Base-by-base conservation (phyloP, 1,140 invertebrate species). In the Zaprionus camerounensis region DNA sequence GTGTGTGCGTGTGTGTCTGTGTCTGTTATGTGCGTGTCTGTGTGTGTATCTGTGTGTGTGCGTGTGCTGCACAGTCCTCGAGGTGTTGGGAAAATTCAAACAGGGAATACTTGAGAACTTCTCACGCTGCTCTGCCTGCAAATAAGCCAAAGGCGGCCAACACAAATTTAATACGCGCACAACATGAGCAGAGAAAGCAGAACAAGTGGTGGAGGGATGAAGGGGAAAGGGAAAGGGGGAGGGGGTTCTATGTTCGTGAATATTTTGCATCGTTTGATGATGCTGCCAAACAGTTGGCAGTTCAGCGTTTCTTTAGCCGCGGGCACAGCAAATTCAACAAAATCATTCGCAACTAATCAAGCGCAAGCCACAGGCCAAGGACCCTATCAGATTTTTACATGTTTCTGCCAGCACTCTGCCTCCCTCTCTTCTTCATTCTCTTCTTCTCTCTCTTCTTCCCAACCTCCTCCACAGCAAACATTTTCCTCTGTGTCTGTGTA, bases 311-410 rank as follows among this genome's bases (percentile, higher is more conserved):
- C 44, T 7, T 57, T 17, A 4, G n/a, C 17, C 44, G 17, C 20
- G 17, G 36, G 20, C 36, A 17, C 24, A 63, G 51, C 11, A 26
- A 31, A 56, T 71, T 69, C 46, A 70, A 84, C 58, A 46, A 51
- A 79, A 71, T 86, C 79, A 86, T 86, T 86, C 79, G 76, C 71
- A 76, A 79, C 76, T 82, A 82, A 86, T 85, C 79, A 86, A 85
- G 79, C 41, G 64, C 41, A 53, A 41, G 44, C 65, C 53, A 51
- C 46, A 59, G 66, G 57, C 57, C 64, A 61, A 38, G 55, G 51
- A 31, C 34, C 31, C 55, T 62, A 61, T 49, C 63, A 49, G 66
- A 65, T 65, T 56, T 56, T 28, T 34, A 2, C 24, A 34, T 34
- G 28, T 31, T 31, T 31, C 0, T 7, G 7, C 28, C 28, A 9